These are phyloP conservation scores for Drosophila murphyi DNA, from an alignment of 1,140 invertebrate species.

Conservation along the genomic window DNA sequence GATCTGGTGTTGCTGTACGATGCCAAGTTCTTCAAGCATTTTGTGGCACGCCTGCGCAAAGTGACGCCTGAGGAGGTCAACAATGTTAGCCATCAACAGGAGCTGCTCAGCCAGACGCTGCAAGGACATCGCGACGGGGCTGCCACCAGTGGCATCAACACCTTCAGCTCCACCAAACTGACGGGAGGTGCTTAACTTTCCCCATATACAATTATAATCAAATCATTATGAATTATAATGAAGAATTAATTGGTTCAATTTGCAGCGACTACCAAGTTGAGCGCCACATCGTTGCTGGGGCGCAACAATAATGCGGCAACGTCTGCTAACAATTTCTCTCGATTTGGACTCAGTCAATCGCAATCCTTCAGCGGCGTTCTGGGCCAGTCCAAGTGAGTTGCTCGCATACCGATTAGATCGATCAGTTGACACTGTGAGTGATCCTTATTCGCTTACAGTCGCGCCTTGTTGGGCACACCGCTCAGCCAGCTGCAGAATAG, in stretches of 20 bases:
- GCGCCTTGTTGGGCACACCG: slow-evolving; percentile 63
- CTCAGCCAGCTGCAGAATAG: slow-evolving; percentile 74
- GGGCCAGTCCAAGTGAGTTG: slow-evolving; percentile 69
- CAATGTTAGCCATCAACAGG: slow-evolving; percentile 80
- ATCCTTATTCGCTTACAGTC: slow-evolving; percentile 37
- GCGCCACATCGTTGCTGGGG: slow-evolving; percentile 45
- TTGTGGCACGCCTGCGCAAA: slow-evolving; percentile 92
- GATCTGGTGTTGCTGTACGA: slow-evolving; percentile 91
- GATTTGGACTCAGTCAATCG: slow-evolving; percentile 67
- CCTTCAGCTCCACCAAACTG: slow-evolving; percentile 49
- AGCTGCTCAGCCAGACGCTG: slow-evolving; percentile 52
- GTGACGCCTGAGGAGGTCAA: slow-evolving; percentile 90
- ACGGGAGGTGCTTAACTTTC: slow-evolving; percentile 45
- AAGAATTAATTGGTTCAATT: not conserved
- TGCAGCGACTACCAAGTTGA: slow-evolving; percentile 42
- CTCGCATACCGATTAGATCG: too few species aligned
- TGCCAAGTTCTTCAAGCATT: slow-evolving; percentile 90
- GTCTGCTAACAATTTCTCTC: slow-evolving; percentile 49
- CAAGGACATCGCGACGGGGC: slow-evolving; percentile 33
- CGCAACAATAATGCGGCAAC: slow-evolving; percentile 35
- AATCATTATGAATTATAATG: too few species aligned
- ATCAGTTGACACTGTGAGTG: not conserved
- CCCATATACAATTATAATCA: not conserved
- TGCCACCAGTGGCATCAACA: slow-evolving; percentile 30
- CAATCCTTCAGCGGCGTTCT: slow-evolving; percentile 75